Evolutionary conservation across 2,113 vertebrate species (phyloP), one percentile per base, ranked within the genome.

Genomic region (Chloropsis cyanopogon): DNA sequence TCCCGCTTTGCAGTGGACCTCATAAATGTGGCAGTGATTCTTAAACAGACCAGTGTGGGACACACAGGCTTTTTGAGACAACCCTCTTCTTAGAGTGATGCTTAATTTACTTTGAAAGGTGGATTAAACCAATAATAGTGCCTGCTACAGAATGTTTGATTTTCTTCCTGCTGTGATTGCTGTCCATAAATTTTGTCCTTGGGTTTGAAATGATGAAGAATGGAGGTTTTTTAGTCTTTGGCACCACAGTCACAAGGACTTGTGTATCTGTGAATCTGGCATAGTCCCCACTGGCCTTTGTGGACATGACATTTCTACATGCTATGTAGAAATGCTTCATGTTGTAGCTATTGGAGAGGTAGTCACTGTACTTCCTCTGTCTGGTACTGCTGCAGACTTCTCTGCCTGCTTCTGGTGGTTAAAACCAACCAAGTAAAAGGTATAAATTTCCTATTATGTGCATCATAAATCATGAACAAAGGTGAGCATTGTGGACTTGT

Each of bases 261-360:
- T 65, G 9, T 37, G 31, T 65, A 10, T 49, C 31, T 57, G 23
- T 79, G 83, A 56, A 56, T 63, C 37, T 73, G 42, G 14, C 0
- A 0, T 44, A 33, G 24, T 78, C 69, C 18, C 7, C 2, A 0
- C 24, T 37, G 60, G n/a, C 46, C 25, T 33, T 80, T 33, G 14
- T 20, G 20, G 76, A 8, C 5, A 1, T 4, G 37, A 37, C 37
- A 37, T 37, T 37, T 37, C 37, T 37, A 37, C 37, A 37, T 37
- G 52, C 77, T 33, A 0, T 14, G 20, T 54, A 6, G 0, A 0
- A 73, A 21, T 41, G 57, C 33, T 50, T 73, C 7, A 4, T 60
- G 39, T 69, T n/a, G 39, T 6, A 50, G 14, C 16, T 42, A 0
- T 44, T 63, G 35, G 35, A 75, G 65, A 71, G 31, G 21, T 14